Conservation (phyloP, 64 coral and sea anemone genomes). For the Stylophora pistillata region DNA sequence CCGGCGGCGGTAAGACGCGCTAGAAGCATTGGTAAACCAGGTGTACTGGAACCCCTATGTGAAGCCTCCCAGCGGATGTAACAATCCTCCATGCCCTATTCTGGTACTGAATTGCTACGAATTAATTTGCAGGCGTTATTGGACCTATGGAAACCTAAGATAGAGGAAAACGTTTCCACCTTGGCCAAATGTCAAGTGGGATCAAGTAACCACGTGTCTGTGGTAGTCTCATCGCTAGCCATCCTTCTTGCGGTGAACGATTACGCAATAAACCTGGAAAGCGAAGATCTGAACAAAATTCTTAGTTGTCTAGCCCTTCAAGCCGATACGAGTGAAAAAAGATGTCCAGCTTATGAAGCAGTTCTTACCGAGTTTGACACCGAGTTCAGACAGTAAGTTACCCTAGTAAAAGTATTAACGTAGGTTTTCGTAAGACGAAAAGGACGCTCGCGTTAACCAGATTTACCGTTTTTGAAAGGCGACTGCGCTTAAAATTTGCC, state of each 20-base stretch:
- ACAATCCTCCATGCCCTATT: not conserved
- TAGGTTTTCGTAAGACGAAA: too few species aligned
- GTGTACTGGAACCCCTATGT: too few species aligned
- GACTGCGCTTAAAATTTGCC: too few species aligned
- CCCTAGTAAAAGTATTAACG: too few species aligned
- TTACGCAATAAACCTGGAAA: not conserved
- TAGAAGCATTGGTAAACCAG: too few species aligned
- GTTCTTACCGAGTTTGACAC: not conserved
- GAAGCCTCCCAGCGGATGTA: too few species aligned
- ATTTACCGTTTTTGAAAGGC: too few species aligned
- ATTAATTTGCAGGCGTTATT: not conserved
- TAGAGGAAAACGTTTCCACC: not conserved
- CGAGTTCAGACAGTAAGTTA: not conserved
- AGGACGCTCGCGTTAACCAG: too few species aligned
- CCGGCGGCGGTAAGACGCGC: too few species aligned
- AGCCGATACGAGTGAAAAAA: not conserved
- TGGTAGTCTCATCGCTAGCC: constrained; percentile 15
- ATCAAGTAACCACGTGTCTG: not conserved
- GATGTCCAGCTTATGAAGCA: constrained; percentile 9
- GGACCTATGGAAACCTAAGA: not conserved
- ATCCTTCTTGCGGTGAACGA: not conserved
- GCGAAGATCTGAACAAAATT: not conserved
- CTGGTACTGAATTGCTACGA: not conserved
- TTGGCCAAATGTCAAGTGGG: not conserved
- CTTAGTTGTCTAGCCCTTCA: constrained; percentile 6